phyloP scores from a whole-genome alignment of 2,888 invertebrate genomes.

The Malachius bipustulatus region DNA sequence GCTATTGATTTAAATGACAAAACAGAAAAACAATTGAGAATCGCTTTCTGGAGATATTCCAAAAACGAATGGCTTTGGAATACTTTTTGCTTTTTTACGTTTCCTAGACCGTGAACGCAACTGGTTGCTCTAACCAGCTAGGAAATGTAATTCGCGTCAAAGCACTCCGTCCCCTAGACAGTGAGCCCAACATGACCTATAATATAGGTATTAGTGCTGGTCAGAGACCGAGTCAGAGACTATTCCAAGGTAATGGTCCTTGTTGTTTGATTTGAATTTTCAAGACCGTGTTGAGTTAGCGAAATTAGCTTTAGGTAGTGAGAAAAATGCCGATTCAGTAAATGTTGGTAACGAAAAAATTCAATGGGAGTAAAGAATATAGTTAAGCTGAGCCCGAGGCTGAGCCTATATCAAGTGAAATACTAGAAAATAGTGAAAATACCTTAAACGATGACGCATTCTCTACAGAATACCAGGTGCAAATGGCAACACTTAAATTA shows the following conservation, averaged over 20 bases:
- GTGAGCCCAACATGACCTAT: not conserved
- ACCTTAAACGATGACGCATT: constrained; percentile 7
- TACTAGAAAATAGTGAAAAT: constrained; percentile 9
- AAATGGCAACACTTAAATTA: constrained; percentile 9
- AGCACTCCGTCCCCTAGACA: constrained; percentile 3
- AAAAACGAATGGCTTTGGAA: not conserved
- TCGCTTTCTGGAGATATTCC: not conserved
- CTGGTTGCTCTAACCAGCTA: not conserved
- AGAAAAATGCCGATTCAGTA: constrained; percentile 9
- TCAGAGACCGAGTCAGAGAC: too few relatives aligned
- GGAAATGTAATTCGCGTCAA: not conserved
- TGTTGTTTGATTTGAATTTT: constrained; percentile 14
- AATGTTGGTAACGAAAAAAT: constrained; percentile 4
- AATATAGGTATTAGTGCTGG: too few relatives aligned
- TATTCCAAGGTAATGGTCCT: too few relatives aligned
- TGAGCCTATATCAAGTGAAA: constrained; percentile 13
- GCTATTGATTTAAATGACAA: too few relatives aligned
- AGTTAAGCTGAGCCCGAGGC: constrained; percentile 9
- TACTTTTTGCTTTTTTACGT: not conserved
- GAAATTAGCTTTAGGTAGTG: constrained; percentile 12
- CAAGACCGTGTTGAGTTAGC: constrained; percentile 13
- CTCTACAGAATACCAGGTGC: constrained; percentile 10
- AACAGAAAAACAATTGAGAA: too few relatives aligned
- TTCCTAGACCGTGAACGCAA: constrained; percentile 1
- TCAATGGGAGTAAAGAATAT: constrained; percentile 4